A percentile compares a stretch with the other conserved stretches of the same genome.
Conservation (phyloP, 2,797 vertebrate species). For the Peromyscus attwateri region DNA sequence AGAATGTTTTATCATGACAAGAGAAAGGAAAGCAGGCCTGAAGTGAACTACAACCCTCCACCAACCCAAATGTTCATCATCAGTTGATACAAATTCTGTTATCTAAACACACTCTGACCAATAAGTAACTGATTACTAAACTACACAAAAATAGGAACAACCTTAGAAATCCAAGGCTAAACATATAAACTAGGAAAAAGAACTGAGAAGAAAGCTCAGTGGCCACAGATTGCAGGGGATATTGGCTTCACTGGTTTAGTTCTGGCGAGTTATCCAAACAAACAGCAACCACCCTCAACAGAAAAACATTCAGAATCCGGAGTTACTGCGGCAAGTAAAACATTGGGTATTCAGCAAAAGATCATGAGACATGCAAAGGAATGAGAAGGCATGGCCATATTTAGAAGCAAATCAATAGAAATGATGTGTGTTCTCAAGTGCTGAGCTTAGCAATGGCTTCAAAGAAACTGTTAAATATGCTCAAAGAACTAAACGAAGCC, state of each 20-base stretch:
- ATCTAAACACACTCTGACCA: background rate
- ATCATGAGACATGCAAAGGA: background rate
- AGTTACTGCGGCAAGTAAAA: background rate
- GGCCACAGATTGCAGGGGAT: background rate
- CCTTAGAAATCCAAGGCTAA: background rate
- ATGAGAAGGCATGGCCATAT: background rate
- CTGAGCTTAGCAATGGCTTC: background rate
- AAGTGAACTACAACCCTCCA: background rate
- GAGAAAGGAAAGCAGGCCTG: background rate
- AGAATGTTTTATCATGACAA: background rate
- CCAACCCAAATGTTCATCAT: background rate
- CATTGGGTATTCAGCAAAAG: background rate
- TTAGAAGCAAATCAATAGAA: conserved; percentile 43
- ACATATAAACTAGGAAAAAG: conserved; percentile 8
- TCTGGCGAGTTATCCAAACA: conserved; percentile 2
- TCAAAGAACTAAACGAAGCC: conserved; percentile 24
- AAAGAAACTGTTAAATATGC: conserved; percentile 52
- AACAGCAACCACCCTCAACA: background rate
- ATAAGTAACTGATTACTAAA: background rate
- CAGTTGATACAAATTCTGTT: background rate
- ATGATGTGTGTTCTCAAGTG: background rate
- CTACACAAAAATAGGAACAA: background rate
- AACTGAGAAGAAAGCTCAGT: background rate
- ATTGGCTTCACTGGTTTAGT: background rate
- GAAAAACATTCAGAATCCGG: background rate